Conservation (phyloP, 2,888 invertebrate genomes). For the Pseudanteris insignis region DNA sequence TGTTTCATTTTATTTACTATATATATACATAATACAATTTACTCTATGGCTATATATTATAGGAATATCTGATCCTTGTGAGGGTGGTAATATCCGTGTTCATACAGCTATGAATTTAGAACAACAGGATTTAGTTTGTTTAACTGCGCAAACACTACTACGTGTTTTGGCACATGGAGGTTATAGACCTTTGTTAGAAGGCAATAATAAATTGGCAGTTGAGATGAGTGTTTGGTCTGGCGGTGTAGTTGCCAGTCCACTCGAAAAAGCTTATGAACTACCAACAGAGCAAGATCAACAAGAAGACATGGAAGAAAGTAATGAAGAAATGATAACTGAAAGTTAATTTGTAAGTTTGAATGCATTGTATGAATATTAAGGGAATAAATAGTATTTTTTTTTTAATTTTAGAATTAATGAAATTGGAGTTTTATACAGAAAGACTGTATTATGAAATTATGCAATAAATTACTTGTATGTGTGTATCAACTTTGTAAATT, state of each 20-base stretch:
- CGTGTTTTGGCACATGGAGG: slow-evolving; percentile 94
- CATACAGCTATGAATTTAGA: slow-evolving; percentile 91
- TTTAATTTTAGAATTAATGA: slow-evolving; percentile 17
- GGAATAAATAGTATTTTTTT: slow-evolving; percentile 2
- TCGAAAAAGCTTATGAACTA: slow-evolving; percentile 93
- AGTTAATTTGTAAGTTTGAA: slow-evolving; percentile 48
- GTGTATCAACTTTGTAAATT: no score
- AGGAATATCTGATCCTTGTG: slow-evolving; percentile 91
- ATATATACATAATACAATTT: no score
- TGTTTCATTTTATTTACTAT: no score
- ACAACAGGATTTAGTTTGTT: slow-evolving; percentile 92
- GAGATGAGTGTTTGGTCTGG: slow-evolving; percentile 98
- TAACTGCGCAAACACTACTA: slow-evolving; percentile 91
- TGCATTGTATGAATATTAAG: neutral
- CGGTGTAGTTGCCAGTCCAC: slow-evolving; percentile 88
- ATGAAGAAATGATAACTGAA: slow-evolving; percentile 75
- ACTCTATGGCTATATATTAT: neutral
- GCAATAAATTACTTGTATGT: no score
- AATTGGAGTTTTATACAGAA: slow-evolving; percentile 3
- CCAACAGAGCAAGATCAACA: slow-evolving; percentile 77
- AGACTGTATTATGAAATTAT: neutral
- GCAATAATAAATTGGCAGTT: slow-evolving; percentile 74
- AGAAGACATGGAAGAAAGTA: slow-evolving; percentile 76
- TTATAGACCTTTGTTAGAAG: slow-evolving; percentile 86
- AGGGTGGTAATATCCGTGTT: slow-evolving; percentile 86